Evolutionary conservation across 2,797 vertebrate species (phyloP), one percentile per base, ranked within the genome.

Genomic region (Gymnoscopelus braueri): DNA sequence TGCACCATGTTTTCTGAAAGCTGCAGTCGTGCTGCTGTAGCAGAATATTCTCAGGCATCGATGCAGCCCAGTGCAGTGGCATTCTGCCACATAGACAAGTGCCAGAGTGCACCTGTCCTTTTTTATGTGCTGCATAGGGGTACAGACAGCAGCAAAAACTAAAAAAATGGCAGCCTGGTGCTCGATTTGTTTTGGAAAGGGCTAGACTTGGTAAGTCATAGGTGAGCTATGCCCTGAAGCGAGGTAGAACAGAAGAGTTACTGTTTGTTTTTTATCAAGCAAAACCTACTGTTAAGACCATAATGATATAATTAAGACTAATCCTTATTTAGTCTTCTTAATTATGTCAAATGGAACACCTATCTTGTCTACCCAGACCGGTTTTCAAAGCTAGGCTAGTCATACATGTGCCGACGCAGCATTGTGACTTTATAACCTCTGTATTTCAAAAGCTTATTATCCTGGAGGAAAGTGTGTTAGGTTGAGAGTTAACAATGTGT

Each of bases 41-140:
- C 85, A 72, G 86, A 88, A 90, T 91, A 91, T 89, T 90, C 87
- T 87, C 88, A 77, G 82, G 47, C 85, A 90, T 89, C 70, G 77
- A 89, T 91, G 77, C 69, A 80, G 70, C 76, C 74, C 79, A 75
- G 81, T 75, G 76, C 75, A 49, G 75, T 80, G 83, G 85, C 49
- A 13, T 23, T 0, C 54, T 75, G 77, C 78, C 86, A 87, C 69
- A 60, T 75, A 67, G 72, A 77, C 81, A 84, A 82, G 80, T 79
- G 79, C 79, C 75, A 71, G 65, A 76, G 79, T 75, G 78, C 86
- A 88, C 83, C 83, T 86, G 85, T 83, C 58, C 51, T 12, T 72
- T 62, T 74, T n/a, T 68, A 29, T 65, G 66, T 39, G 13, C 63
- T 39, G 78, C 67, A 24, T 14, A 53, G 47, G 47, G 23, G 39